phyloP scores from a whole-genome alignment of 2,797 vertebrate species.

The Aldrovandia affinis region DNA sequence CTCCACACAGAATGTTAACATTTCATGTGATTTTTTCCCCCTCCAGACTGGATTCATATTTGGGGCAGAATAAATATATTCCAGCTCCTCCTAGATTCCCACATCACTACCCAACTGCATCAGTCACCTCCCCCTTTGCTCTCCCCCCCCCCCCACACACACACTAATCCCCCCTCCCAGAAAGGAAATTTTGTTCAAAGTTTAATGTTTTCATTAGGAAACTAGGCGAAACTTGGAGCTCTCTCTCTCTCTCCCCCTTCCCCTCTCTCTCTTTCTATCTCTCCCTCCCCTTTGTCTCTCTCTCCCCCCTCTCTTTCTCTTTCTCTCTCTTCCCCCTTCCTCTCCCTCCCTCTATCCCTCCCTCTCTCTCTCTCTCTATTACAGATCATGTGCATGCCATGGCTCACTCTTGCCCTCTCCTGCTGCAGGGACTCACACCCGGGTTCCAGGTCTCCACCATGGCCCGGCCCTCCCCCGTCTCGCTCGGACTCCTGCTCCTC shows the following conservation, averaged over 20 bases:
- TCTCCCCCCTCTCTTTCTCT: neutral
- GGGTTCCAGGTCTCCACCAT: conserved; percentile 48
- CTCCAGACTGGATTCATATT: neutral
- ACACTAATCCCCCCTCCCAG: conserved; percentile 57
- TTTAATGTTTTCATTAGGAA: conserved; percentile 70
- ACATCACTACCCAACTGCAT: neutral
- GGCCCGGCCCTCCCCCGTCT: conserved; percentile 43
- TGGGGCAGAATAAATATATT: conserved; percentile 2
- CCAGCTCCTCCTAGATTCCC: neutral
- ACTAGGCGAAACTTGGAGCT: conserved; percentile 43
- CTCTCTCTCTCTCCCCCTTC: neutral
- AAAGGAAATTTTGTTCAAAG: conserved; percentile 61
- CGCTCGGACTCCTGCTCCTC: conserved; percentile 61
- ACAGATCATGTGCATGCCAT: neutral
- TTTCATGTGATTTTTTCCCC: neutral
- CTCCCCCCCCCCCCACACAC: conserved; percentile 19
- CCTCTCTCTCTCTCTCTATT: neutral
- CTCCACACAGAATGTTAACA: neutral
- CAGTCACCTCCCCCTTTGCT: conserved; percentile 21
- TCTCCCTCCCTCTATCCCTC: neutral
- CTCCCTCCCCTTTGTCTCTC: neutral
- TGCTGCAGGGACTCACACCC: conserved; percentile 17
- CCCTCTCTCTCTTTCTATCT: too few species aligned
- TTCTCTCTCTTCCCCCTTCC: neutral
- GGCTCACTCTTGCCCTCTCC: conserved; percentile 15